Conservation (phyloP, 2,113 vertebrate genomes). For the Leptobrachium leishanense region DNA sequence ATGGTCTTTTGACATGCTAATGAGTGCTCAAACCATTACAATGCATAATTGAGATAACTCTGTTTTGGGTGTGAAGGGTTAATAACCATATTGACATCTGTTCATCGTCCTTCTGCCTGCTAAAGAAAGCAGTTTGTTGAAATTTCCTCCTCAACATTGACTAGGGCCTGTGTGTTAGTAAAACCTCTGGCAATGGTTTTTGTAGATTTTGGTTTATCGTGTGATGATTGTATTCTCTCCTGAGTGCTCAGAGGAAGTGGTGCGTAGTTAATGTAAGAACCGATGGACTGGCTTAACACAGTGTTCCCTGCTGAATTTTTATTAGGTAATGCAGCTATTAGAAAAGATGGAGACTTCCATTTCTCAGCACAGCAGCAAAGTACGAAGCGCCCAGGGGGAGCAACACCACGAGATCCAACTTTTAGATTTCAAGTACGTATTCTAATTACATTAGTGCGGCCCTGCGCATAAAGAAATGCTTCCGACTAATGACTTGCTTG, state of each 20-base stretch:
- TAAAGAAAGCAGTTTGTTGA: too few species aligned
- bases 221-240: neutral
- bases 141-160: neutral
- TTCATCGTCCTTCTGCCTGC: too few species aligned
- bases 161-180: neutral
- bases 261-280: conserved; percentile 38
- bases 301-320: conserved; percentile 52
- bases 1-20: too few species aligned
- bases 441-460: conserved; percentile 57
- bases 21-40: too few species aligned
- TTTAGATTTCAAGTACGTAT: conserved; percentile 76
- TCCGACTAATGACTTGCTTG: conserved; percentile 50
- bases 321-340: conserved; percentile 69
- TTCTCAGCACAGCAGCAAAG: conserved; percentile 61
- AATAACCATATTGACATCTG: too few species aligned
- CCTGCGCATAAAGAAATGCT: conserved; percentile 20
- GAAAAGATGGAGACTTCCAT: conserved; percentile 68
- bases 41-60: too few species aligned
- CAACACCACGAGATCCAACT: conserved; percentile 68
- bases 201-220: neutral
- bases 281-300: conserved; percentile 47
- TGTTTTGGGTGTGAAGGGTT: too few species aligned
- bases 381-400: conserved; percentile 67
- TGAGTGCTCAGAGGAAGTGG: conserved; percentile 33
- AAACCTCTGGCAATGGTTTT: neutral